phyloP scores from a whole-genome alignment of 2,797 vertebrate species.

The Vespertilio murinus region DNA sequence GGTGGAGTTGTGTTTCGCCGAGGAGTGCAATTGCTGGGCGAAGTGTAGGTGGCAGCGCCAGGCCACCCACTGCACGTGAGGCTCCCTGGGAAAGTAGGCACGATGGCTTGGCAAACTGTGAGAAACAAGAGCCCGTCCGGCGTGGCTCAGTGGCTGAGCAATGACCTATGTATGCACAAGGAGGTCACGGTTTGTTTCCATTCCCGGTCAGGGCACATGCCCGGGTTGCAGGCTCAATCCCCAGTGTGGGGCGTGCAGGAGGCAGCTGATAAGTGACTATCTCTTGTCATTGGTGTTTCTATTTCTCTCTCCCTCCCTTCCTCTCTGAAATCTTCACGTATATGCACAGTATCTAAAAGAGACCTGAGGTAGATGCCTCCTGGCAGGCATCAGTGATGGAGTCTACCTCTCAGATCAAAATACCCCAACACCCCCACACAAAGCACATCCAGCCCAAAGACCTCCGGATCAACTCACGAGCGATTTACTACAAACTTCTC shows the following conservation, averaged over 20 bases:
- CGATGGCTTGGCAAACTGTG: background rate
- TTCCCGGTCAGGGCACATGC: too few relatives aligned
- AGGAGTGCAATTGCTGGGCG: background rate
- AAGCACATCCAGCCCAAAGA: background rate
- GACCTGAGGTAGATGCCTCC: background rate
- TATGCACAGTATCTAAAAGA: too few relatives aligned
- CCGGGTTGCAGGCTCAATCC: too few relatives aligned
- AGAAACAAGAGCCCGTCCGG: background rate
- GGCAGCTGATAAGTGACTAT: background rate
- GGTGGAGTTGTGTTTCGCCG: too few relatives aligned
- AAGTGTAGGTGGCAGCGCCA: background rate
- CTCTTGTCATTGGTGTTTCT: background rate
- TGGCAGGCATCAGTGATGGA: background rate
- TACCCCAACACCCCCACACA: background rate
- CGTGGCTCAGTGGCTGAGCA: too few relatives aligned
- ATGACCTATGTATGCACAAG: too few relatives aligned
- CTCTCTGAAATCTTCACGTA: background rate
- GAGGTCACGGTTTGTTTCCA: too few relatives aligned
- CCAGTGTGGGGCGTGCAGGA: too few relatives aligned
- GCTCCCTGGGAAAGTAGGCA: background rate
- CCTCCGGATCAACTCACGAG: background rate
- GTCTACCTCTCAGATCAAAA: background rate
- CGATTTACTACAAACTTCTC: background rate
- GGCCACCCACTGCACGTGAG: background rate
- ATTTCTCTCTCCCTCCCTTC: background rate